Percentiles rank a stretch among this genome's conserved stretches.
phyloP scores from a whole-genome alignment of 2,888 invertebrate species.

The Celastrina argiolus region DNA sequence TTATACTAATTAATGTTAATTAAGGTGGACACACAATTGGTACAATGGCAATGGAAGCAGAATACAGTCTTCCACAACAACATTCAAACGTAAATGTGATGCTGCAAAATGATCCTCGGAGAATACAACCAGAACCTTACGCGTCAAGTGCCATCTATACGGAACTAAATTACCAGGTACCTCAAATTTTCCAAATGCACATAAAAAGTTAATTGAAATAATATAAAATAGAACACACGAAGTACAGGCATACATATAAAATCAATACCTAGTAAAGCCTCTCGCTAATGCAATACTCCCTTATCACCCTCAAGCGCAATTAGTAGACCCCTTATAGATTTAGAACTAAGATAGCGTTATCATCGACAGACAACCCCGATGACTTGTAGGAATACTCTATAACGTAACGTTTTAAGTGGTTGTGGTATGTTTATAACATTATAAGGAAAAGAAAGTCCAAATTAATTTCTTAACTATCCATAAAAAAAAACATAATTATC shows the following conservation, averaged over 20 bases:
- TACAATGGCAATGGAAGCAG: slow-evolving; percentile 69
- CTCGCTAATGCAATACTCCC: not conserved
- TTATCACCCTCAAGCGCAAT: slow-evolving; percentile 13
- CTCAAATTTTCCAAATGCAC: not conserved
- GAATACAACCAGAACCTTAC: slow-evolving; percentile 81
- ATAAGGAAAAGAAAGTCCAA: too few relatives aligned
- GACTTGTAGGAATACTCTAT: not conserved
- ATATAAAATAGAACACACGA: not conserved
- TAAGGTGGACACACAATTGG: slow-evolving; percentile 63
- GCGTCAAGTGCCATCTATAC: slow-evolving; percentile 84
- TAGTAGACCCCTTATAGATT: slow-evolving; percentile 5
- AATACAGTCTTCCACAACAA: slow-evolving; percentile 70
- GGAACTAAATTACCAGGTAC: slow-evolving; percentile 68
- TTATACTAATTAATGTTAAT: slow-evolving; percentile 20
- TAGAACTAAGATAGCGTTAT: slow-evolving; percentile 2
- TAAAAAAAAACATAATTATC: too few relatives aligned
- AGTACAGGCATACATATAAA: not conserved
- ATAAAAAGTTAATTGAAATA: not conserved
- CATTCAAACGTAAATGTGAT: slow-evolving; percentile 55
- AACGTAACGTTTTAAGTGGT: not conserved
- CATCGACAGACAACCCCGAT: slow-evolving; percentile 9
- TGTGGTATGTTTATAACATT: not conserved
- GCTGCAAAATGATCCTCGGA: slow-evolving; percentile 56
- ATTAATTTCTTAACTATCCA: too few relatives aligned
- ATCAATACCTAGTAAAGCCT: slow-evolving; percentile 4